Percentiles rank a stretch among this genome's conserved stretches.
These are phyloP conservation scores for Liodrosophila aerea DNA, from an alignment of 2,888 invertebrate species.

Conservation along the genomic window DNA sequence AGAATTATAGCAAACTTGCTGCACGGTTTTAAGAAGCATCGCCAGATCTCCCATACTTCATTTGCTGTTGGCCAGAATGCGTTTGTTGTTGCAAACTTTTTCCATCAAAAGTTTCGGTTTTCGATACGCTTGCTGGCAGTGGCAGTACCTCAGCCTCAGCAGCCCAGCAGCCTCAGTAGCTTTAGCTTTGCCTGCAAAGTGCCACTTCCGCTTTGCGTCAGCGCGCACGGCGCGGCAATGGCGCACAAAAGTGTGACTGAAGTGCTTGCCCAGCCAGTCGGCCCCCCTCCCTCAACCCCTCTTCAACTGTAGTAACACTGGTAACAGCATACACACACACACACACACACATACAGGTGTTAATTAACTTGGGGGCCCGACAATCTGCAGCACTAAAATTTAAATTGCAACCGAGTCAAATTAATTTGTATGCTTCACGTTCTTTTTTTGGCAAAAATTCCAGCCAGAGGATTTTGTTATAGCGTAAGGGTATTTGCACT, in stretches of 20 bases:
- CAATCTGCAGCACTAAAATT: conserved; percentile 56
- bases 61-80: conserved; percentile 56
- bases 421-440: conserved; percentile 50
- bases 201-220: conserved; percentile 74
- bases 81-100: conserved; percentile 76
- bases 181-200: conserved; percentile 51
- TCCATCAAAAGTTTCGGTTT: conserved; percentile 79
- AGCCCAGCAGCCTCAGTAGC: conserved; percentile 12
- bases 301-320: background rate
- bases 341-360: conserved; percentile 51
- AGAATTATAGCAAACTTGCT: conserved; percentile 61
- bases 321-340: background rate
- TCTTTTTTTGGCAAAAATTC: conserved; percentile 1
- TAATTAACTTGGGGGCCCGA: conserved; percentile 60
- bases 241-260: conserved; percentile 71
- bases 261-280: conserved; percentile 30
- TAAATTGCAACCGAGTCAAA: conserved; percentile 66
- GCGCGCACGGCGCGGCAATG: conserved; percentile 60
- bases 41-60: background rate
- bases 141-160: conserved; percentile 2
- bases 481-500: no score
- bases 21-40: background rate
- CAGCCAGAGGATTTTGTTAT: no score
- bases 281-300: background rate
- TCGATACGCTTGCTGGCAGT: conserved; percentile 65